These are phyloP conservation scores for Diplodus puntazzo DNA, from an alignment of 2,797 vertebrate genomes.

Conservation along the genomic window DNA sequence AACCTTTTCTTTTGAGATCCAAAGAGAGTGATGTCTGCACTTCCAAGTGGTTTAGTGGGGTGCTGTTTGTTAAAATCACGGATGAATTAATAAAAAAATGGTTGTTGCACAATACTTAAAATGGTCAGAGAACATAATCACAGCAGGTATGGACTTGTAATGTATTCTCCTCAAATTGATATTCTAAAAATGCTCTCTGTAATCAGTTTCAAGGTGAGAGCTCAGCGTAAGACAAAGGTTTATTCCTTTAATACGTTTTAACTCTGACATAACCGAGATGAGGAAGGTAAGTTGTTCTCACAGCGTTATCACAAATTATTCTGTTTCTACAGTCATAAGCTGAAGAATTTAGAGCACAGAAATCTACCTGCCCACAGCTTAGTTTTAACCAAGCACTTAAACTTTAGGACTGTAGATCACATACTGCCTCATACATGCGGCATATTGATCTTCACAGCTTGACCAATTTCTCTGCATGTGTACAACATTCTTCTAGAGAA, in stretches of 20 bases:
- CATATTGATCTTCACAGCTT: not conserved
- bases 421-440: slow-evolving; percentile 5
- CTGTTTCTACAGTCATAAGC: slow-evolving; percentile 31
- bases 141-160: slow-evolving; percentile 45
- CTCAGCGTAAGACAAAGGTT: slow-evolving; percentile 44
- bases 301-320: slow-evolving; percentile 2
- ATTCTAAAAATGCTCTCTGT: slow-evolving; percentile 35
- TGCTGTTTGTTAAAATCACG: no score
- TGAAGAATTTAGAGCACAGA: slow-evolving; percentile 23
- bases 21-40: no score
- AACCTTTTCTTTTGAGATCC: no score
- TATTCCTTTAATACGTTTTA: slow-evolving; percentile 36
- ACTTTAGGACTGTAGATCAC: not conserved
- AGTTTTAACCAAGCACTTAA: not conserved
- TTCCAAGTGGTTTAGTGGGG: no score
- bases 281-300: not conserved
- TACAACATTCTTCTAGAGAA: slow-evolving; percentile 5
- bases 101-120: slow-evolving; percentile 18
- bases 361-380: not conserved
- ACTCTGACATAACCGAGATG: slow-evolving; percentile 16
- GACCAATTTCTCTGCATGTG: slow-evolving; percentile 10
- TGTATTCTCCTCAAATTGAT: slow-evolving; percentile 45
- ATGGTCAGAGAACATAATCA: slow-evolving; percentile 45
- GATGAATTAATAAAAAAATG: no score
- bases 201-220: slow-evolving; percentile 54